A percentile compares a stretch with the other conserved stretches of the same genome.
Conservation (phyloP, 2,113 vertebrate genomes). For the Furnarius figulus region DNA sequence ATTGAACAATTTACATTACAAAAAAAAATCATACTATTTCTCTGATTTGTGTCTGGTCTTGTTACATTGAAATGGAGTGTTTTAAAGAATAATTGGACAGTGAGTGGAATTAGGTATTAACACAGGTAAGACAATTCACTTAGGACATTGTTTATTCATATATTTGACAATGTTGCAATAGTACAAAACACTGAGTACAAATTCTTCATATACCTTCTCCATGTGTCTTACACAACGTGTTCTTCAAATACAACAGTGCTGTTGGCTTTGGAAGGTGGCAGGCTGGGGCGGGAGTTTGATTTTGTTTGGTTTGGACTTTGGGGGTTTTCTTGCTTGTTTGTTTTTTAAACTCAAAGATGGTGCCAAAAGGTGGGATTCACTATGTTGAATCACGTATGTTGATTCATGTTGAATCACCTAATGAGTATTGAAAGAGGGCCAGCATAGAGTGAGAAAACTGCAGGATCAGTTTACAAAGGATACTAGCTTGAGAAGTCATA, state of each 20-base stretch:
- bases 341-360: not conserved
- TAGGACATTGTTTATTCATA: not conserved
- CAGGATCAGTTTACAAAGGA: not conserved
- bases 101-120: not conserved
- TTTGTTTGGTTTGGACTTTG: not conserved
- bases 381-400: not conserved
- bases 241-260: not conserved
- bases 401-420: not conserved
- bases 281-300: not conserved
- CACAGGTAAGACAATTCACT: not conserved
- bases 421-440: not conserved
- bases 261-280: not conserved
- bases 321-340: not conserved
- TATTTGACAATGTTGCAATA: not conserved
- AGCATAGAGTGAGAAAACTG: not conserved
- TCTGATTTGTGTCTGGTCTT: not conserved
- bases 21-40: not conserved
- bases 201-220: not conserved
- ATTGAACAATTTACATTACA: not conserved
- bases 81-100: not conserved
- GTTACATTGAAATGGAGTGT: not conserved
- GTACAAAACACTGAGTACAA: not conserved
- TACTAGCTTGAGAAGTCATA: constrained; percentile 12
- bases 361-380: not conserved
- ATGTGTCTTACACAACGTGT: not conserved